phyloP scores from a whole-genome alignment of 2,888 invertebrate genomes.

The Xanthorhoe spadicearia region DNA sequence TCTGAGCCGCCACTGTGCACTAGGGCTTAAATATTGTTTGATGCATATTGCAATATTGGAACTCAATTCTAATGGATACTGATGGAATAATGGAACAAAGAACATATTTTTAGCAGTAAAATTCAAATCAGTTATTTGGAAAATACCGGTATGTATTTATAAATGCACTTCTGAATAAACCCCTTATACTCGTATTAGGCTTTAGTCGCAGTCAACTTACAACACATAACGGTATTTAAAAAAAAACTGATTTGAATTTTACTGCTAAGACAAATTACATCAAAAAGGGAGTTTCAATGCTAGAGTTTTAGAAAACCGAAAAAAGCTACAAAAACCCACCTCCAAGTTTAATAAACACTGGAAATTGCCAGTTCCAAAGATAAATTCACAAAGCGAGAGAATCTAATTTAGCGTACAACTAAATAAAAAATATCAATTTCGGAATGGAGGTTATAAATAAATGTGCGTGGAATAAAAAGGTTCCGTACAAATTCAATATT shows the following conservation, averaged over 20 bases:
- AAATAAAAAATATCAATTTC: conserved; percentile 49
- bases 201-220: no score
- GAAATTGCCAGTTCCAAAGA: conserved; percentile 23
- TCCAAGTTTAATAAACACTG: conserved; percentile 23
- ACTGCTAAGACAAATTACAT: no score
- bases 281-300: neutral
- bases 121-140: no score
- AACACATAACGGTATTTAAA: no score
- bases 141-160: no score
- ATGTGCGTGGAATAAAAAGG: conserved; percentile 52
- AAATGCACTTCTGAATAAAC: no score
- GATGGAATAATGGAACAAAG: no score
- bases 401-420: conserved; percentile 46
- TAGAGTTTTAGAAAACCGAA: neutral
- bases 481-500: conserved; percentile 58
- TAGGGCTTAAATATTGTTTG: conserved; percentile 21
- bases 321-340: conserved; percentile 7
- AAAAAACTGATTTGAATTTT: no score
- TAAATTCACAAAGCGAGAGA: conserved; percentile 40
- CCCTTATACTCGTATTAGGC: no score
- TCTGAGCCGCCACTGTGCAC: conserved; percentile 30
- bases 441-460: conserved; percentile 53
- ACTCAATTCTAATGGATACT: neutral
- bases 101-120: no score
- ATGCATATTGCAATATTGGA: conserved; percentile 9